A percentile compares a stretch with the other conserved stretches of the same genome.
Evolutionary conservation across 2,113 vertebrate genomes (phyloP).

Genomic region (Etheostoma spectabile): DNA sequence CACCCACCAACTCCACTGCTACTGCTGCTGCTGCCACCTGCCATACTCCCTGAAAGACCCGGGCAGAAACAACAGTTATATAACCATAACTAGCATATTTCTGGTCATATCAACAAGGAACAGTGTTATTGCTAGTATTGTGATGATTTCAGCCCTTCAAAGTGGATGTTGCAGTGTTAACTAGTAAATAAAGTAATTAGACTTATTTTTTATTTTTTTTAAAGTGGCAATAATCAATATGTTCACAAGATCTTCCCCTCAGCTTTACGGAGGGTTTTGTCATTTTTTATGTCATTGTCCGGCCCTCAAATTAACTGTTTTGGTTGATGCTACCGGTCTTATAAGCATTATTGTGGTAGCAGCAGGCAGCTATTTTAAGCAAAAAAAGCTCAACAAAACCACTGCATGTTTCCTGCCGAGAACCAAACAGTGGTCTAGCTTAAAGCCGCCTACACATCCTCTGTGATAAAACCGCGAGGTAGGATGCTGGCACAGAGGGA

Average conservation of each 20-base stretch:
- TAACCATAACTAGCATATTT: neutral
- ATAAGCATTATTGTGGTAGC: neutral
- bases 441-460: neutral
- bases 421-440: neutral
- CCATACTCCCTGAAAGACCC: constrained; percentile 70
- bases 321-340: neutral
- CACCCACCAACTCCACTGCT: constrained; percentile 75
- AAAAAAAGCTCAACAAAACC: too few relatives aligned
- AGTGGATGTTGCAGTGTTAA: neutral
- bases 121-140: neutral
- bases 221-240: neutral
- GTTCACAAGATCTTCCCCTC: neutral
- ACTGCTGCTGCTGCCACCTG: constrained; percentile 78
- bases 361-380: neutral
- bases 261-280: neutral
- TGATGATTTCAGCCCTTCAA: neutral
- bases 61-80: neutral
- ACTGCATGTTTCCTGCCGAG: neutral
- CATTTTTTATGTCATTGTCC: neutral
- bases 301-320: too few relatives aligned
- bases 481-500: too few relatives aligned
- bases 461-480: too few relatives aligned
- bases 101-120: constrained; percentile 18
- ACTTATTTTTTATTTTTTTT: too few relatives aligned
- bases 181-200: neutral